Evolutionary conservation across 2,888 invertebrate genomes (phyloP).

Genomic region (Miltochrista miniata): DNA sequence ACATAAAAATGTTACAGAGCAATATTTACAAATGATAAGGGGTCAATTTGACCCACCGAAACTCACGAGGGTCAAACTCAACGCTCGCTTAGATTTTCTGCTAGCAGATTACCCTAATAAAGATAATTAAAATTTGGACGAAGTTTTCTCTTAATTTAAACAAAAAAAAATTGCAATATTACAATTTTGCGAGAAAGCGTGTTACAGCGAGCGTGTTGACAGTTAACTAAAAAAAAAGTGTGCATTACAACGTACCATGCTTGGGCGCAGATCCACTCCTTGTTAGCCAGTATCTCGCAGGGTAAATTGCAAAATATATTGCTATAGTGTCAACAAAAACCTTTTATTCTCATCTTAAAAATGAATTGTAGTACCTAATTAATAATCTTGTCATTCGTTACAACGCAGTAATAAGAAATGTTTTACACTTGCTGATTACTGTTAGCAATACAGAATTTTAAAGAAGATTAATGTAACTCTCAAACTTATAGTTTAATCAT

Average conservation of each 20-base stretch:
- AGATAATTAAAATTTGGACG: no score
- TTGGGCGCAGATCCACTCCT: constrained; percentile 18
- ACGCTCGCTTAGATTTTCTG: no score
- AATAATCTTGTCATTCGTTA: no score
- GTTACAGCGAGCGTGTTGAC: not conserved
- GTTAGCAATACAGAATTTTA: no score
- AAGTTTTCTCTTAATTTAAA: not conserved
- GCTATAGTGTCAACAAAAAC: constrained; percentile 6
- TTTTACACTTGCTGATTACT: no score
- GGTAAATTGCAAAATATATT: constrained; percentile 16
- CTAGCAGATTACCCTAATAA: no score
- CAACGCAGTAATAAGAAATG: no score
- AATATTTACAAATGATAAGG: no score
- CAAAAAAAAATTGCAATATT: not conserved
- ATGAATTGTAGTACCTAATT: not conserved
- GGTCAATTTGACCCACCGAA: not conserved
- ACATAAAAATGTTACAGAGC: not conserved
- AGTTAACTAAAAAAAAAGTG: constrained; percentile 7
- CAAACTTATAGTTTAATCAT: no score
- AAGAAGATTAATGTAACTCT: no score
- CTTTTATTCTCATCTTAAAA: constrained; percentile 5
- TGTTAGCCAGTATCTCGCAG: constrained; percentile 26
- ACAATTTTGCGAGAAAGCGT: not conserved
- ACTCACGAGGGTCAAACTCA: not conserved
- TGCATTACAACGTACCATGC: constrained; percentile 54